Percentiles rank a stretch among this genome's conserved stretches.
Conservation (phyloP, 2,113 vertebrate species). For the Notarius lentiginosus region DNA sequence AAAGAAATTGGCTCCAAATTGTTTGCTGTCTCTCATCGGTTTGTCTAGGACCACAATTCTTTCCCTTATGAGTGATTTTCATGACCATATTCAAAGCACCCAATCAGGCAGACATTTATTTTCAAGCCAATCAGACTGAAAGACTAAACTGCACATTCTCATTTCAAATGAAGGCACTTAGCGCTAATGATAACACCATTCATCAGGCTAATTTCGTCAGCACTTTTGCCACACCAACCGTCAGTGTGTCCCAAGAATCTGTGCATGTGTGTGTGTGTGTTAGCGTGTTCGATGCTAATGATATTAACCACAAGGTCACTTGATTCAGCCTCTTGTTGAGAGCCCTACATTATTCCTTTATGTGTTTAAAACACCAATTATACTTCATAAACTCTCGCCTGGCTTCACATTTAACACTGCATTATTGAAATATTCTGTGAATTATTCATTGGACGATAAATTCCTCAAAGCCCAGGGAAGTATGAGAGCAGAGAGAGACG, state of each 20-base stretch:
- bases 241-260: conserved; percentile 17
- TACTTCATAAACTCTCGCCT: conserved; percentile 41
- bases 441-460: conserved; percentile 43
- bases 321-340: conserved; percentile 48
- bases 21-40: background rate
- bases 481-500: background rate
- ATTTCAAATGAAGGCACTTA: conserved; percentile 13
- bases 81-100: background rate
- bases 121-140: conserved; percentile 1
- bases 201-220: conserved; percentile 40
- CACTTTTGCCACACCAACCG: background rate
- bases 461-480: conserved; percentile 18
- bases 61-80: background rate
- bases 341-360: conserved; percentile 65
- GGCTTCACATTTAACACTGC: conserved; percentile 39
- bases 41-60: background rate
- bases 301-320: conserved; percentile 69
- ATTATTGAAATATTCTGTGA: conserved; percentile 42
- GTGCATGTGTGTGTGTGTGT: conserved; percentile 23
- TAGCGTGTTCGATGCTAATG: conserved; percentile 67
- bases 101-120: background rate
- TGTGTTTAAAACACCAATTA: conserved; percentile 56
- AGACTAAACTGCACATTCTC: background rate
- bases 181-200: conserved; percentile 34
- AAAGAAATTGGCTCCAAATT: background rate